Evolutionary conservation across 1,140 invertebrate genomes (phyloP).

Genomic region (Heliconius nattereri): DNA sequence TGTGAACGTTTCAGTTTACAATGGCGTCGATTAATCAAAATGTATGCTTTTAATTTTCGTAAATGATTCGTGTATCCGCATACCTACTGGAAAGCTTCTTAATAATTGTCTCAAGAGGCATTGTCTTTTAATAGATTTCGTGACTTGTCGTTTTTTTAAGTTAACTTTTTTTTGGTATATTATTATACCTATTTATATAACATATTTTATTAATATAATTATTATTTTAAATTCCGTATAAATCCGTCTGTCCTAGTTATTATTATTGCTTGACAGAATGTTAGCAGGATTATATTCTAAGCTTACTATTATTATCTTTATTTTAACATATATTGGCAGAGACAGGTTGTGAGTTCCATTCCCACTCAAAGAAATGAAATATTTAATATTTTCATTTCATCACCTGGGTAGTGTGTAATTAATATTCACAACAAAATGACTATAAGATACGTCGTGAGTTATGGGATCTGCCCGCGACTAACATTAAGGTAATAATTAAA

Average conservation of each 20-base stretch:
- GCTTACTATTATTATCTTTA: too few species aligned
- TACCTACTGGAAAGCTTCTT: neutral
- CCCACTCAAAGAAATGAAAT: too few species aligned
- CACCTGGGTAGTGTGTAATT: neutral
- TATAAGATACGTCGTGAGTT: neutral
- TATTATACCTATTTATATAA: too few species aligned
- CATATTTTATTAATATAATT: too few species aligned
- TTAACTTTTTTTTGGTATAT: neutral
- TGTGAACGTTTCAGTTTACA: neutral
- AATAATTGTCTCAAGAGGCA: neutral
- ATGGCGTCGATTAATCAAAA: constrained; percentile 3
- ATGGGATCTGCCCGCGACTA: neutral
- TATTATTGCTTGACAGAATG: too few species aligned
- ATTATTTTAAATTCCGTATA: too few species aligned
- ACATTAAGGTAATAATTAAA: constrained; percentile 60
- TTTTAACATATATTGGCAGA: too few species aligned
- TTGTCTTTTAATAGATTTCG: neutral
- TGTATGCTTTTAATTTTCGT: neutral
- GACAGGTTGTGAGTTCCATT: too few species aligned
- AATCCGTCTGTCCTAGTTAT: too few species aligned
- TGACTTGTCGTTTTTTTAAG: neutral
- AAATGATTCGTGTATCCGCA: neutral
- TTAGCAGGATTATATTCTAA: too few species aligned
- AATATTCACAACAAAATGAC: neutral
- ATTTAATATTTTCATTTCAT: too few species aligned